Conservation (phyloP, 2,797 vertebrate genomes). For the Cossypha polioptera region DNA sequence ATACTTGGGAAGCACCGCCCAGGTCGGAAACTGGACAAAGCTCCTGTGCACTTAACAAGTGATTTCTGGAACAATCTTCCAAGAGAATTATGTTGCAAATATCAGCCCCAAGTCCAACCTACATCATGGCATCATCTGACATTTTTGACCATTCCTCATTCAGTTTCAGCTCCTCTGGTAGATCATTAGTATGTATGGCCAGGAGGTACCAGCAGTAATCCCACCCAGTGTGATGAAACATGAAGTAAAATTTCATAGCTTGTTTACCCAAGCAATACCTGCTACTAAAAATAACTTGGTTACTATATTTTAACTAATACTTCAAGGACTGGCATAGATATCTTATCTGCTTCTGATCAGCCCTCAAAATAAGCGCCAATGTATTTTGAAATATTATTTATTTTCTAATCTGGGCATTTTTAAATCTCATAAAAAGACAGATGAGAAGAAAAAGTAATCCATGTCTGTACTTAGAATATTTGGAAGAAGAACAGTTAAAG, state of each 20-base stretch:
- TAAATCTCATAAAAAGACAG: not conserved
- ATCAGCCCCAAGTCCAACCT: not conserved
- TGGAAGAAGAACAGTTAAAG: not conserved
- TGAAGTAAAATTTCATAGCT: slow-evolving; percentile 16
- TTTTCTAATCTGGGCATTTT: not conserved
- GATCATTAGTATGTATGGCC: not conserved
- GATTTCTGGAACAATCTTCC: not conserved
- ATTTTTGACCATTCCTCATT: not conserved
- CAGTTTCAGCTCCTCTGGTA: not conserved
- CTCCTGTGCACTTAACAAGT: not conserved
- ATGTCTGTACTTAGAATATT: not conserved
- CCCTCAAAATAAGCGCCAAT: not conserved
- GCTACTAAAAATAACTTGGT: slow-evolving; percentile 36
- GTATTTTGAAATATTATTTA: not conserved
- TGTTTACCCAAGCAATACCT: not conserved
- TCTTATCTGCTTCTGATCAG: not conserved
- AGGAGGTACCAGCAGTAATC: not conserved
- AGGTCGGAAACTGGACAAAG: not conserved
- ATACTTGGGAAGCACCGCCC: not conserved
- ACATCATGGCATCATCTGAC: not conserved
- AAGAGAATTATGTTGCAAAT: not conserved
- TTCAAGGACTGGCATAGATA: not conserved
- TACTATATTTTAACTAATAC: slow-evolving; percentile 39
- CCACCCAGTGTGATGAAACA: slow-evolving; percentile 26
- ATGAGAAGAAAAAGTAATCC: not conserved